A percentile compares a stretch with the other conserved stretches of the same genome.
Evolutionary conservation across 2,888 invertebrate species (phyloP).

Genomic region (Rosalia funebris): DNA sequence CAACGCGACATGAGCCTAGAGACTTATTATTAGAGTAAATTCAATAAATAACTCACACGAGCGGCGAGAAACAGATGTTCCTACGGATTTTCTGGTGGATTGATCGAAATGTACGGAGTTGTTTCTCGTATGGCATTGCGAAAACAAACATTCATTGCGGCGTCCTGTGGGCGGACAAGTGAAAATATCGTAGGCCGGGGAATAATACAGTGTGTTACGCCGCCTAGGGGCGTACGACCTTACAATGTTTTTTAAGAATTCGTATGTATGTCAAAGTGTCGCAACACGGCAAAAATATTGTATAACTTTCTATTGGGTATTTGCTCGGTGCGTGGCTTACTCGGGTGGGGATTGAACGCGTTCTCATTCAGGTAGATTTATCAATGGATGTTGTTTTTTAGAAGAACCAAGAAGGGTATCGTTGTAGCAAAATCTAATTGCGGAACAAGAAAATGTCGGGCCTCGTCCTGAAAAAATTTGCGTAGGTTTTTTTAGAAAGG

Average conservation of each 20-base stretch:
- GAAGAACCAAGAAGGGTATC: no score
- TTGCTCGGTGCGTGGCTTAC: no score
- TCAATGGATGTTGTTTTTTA: no score
- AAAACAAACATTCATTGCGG: neutral
- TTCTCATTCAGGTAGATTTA: no score
- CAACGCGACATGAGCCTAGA: no score
- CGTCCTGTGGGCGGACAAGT: slow-evolving; percentile 32
- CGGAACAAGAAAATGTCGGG: no score
- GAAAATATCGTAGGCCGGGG: slow-evolving; percentile 34
- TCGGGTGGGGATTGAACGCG: slow-evolving; percentile 10
- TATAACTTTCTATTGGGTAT: neutral
- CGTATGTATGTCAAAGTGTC: neutral
- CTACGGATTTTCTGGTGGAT: neutral
- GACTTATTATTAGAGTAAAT: no score
- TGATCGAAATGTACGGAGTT: neutral
- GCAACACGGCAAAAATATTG: neutral
- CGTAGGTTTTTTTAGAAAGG: no score
- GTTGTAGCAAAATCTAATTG: no score
- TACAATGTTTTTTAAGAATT: neutral
- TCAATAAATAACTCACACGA: no score
- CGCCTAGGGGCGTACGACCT: slow-evolving; percentile 10
- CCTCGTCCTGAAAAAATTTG: no score
- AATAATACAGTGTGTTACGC: slow-evolving; percentile 23
- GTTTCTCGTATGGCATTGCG: neutral
- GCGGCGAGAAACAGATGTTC: neutral